These are phyloP conservation scores for Grammomys surdaster DNA, from an alignment of 2,113 vertebrate species.

Conservation along the genomic window DNA sequence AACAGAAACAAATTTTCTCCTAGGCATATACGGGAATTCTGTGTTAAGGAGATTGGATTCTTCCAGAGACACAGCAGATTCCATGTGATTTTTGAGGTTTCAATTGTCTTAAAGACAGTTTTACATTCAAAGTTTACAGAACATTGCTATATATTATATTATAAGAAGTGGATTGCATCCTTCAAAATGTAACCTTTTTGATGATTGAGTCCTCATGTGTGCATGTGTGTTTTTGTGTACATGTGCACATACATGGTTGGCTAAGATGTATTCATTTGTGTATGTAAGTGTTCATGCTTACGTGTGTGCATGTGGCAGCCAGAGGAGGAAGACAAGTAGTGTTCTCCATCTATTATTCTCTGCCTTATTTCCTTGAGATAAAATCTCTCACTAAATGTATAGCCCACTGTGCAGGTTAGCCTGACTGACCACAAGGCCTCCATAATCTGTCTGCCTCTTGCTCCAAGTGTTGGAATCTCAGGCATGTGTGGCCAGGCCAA, in stretches of 20 bases:
- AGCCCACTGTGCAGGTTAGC: not conserved
- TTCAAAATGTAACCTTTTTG: not conserved
- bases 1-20: not conserved
- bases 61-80: not conserved
- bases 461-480: not conserved
- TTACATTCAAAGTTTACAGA: not conserved
- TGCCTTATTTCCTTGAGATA: not conserved
- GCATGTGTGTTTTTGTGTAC: not conserved
- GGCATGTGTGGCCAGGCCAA: not conserved
- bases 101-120: not conserved
- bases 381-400: not conserved
- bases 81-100: not conserved
- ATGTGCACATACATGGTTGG: not conserved
- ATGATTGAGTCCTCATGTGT: not conserved
- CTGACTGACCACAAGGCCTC: not conserved
- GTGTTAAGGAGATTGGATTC: not conserved
- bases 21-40: not conserved
- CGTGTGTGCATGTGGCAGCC: not conserved
- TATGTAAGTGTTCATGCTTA: not conserved
- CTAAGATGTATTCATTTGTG: not conserved
- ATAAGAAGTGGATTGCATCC: not conserved
- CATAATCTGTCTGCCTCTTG: not conserved
- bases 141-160: not conserved
- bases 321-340: no score
- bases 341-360: not conserved